Percentiles rank a stretch among this genome's conserved stretches.
Conservation (phyloP, 2,797 vertebrate species). For the Pagetopsis macropterus region DNA sequence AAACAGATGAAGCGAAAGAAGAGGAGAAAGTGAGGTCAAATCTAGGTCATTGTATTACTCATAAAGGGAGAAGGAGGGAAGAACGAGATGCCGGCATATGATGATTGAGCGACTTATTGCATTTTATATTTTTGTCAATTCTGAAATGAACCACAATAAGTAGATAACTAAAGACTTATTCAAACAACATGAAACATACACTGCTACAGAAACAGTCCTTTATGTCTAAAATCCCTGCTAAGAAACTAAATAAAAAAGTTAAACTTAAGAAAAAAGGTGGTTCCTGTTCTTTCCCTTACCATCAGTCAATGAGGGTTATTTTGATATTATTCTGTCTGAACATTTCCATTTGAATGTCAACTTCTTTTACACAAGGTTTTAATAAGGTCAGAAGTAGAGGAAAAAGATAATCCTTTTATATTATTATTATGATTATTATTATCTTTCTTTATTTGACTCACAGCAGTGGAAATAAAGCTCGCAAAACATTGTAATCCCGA, state of each 20-base stretch:
- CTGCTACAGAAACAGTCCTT: background rate
- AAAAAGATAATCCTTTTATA: background rate
- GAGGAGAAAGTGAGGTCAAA: conserved; percentile 29
- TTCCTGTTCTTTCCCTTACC: background rate
- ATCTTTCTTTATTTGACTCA: background rate
- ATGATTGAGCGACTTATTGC: conserved; percentile 20
- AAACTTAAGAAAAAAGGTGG: background rate
- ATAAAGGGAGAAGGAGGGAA: conserved; percentile 15
- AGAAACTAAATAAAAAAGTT: background rate
- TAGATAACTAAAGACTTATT: conserved; percentile 9
- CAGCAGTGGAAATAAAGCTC: background rate
- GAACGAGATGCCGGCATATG: conserved; percentile 7
- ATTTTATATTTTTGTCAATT: background rate
- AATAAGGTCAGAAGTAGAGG: background rate
- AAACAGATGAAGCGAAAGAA: conserved; percentile 49
- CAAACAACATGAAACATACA: background rate
- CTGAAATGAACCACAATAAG: background rate
- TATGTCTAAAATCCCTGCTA: background rate
- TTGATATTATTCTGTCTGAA: background rate
- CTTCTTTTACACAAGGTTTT: no score
- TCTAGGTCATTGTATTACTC: conserved; percentile 56
- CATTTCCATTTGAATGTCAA: background rate
- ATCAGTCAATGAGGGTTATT: background rate
- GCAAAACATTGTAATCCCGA: background rate
- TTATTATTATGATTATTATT: no score